Percentiles rank a stretch among this genome's conserved stretches.
Evolutionary conservation across 2,113 vertebrate species (phyloP).

Genomic region (Aramus guarauna): DNA sequence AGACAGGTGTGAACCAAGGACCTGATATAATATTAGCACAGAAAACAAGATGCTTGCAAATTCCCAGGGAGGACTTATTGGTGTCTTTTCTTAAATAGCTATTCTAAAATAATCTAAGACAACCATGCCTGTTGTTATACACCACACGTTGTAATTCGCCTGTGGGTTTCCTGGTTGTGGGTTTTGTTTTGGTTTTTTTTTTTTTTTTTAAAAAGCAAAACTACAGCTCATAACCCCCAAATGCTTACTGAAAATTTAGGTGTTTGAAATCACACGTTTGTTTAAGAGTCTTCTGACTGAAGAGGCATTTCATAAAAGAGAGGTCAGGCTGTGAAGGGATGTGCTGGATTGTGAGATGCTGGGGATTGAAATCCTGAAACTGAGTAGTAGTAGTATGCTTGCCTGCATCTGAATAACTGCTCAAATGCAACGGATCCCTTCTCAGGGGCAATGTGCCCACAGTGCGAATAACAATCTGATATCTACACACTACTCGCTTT

Average conservation of each 20-base stretch:
- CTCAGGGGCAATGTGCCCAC: not conserved
- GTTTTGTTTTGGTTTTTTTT: too few species aligned
- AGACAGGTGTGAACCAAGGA: not conserved
- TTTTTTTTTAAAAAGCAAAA: not conserved
- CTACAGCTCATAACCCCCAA: fast-evolving
- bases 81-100: not conserved
- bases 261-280: not conserved
- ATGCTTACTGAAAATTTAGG: not conserved
- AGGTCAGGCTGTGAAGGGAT: not conserved
- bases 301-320: not conserved
- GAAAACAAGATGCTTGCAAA: not conserved
- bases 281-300: not conserved
- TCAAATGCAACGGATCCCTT: not conserved
- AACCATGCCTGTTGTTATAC: not conserved
- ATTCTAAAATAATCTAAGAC: not conserved
- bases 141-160: not conserved
- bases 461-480: not conserved
- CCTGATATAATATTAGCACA: not conserved
- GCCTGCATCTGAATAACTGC: not conserved
- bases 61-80: not conserved
- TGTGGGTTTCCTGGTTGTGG: not conserved
- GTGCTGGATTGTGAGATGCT: not conserved
- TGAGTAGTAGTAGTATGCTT: not conserved
- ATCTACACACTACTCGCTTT: not conserved
- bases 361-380: not conserved